phyloP scores from a whole-genome alignment of 2,888 invertebrate genomes.

The Pollenia griseotomentosa region DNA sequence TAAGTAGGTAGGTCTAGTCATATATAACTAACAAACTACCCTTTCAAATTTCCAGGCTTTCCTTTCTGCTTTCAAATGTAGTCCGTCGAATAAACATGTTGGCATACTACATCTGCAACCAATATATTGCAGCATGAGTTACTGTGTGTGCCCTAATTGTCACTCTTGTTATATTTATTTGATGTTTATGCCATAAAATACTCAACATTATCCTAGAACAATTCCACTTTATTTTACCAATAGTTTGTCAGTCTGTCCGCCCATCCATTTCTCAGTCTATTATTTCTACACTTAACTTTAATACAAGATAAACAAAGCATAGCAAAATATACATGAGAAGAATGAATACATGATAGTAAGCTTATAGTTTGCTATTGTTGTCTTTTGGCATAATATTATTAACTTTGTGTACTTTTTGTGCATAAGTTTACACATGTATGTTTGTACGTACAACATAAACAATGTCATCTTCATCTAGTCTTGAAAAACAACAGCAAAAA shows the following conservation, averaged over 20 bases:
- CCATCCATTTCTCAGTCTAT: neutral
- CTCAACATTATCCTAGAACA: constrained; percentile 10
- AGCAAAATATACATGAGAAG: neutral
- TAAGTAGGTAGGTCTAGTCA: too few species aligned
- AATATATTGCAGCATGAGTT: too few species aligned
- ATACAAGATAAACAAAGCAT: neutral
- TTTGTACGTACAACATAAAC: constrained; percentile 18
- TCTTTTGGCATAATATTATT: constrained; percentile 42
- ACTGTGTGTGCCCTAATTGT: neutral
- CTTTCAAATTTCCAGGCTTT: too few species aligned
- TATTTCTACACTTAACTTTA: constrained; percentile 19
- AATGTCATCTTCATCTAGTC: constrained; percentile 1
- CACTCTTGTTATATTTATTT: constrained; percentile 26
- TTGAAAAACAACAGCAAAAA: constrained; percentile 19
- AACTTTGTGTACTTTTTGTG: constrained; percentile 27
- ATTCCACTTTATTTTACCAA: neutral
- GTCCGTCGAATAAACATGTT: too few species aligned
- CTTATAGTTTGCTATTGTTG: constrained; percentile 15
- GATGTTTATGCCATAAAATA: constrained; percentile 11
- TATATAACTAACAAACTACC: too few species aligned
- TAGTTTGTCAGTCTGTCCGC: neutral
- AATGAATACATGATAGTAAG: neutral
- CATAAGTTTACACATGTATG: neutral
- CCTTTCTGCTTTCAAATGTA: too few species aligned
- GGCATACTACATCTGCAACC: too few species aligned